Evolutionary conservation across 2,113 vertebrate genomes (phyloP).

Genomic region (Lichenostomus cassidix): DNA sequence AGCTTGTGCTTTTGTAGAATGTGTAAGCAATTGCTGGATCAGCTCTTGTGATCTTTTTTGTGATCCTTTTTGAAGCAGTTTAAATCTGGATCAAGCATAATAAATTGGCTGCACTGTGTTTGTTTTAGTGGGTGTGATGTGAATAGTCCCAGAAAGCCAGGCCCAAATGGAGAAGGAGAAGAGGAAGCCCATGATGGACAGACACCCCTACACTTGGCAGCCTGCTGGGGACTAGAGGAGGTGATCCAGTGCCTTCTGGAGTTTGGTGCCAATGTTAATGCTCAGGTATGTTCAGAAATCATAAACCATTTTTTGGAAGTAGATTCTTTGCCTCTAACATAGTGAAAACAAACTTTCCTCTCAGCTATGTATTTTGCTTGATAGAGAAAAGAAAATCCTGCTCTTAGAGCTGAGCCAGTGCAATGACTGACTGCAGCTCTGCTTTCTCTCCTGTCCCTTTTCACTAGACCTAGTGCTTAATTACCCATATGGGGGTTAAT

Average conservation of each 20-base stretch:
- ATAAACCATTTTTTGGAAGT: background rate
- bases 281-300: conserved; percentile 78
- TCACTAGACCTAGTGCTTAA: background rate
- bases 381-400: background rate
- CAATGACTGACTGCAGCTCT: background rate
- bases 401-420: background rate
- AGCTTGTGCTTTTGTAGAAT: background rate
- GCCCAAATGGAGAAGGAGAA: conserved; percentile 91
- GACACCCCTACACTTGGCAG: conserved; percentile 91
- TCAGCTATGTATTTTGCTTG: background rate
- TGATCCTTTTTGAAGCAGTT: background rate
- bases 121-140: conserved; percentile 89
- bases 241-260: conserved; percentile 96
- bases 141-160: conserved; percentile 89
- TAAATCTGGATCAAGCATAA: background rate
- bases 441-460: background rate
- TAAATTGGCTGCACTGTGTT: background rate
- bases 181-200: conserved; percentile 95
- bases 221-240: conserved; percentile 93
- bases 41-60: background rate
- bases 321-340: background rate
- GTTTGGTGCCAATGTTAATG: conserved; percentile 95
- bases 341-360: background rate
- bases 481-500: background rate
- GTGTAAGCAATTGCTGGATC: background rate